phyloP scores from a whole-genome alignment of 2,113 vertebrate genomes.

The Centrocercus urophasianus region DNA sequence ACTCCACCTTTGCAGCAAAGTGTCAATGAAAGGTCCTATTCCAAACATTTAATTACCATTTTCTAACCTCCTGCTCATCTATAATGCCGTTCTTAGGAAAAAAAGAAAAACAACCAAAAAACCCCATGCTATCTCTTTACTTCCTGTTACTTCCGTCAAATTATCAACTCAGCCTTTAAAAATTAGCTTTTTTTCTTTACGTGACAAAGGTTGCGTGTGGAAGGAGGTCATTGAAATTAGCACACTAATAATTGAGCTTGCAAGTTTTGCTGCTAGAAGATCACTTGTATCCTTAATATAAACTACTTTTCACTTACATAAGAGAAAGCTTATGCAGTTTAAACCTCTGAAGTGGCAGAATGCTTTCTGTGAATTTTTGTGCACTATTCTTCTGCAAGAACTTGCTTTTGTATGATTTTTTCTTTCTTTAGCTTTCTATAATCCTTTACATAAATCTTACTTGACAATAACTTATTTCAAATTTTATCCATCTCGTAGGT shows the following conservation, averaged over 20 bases:
- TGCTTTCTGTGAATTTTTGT: neutral
- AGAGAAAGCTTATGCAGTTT: neutral
- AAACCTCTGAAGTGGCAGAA: neutral
- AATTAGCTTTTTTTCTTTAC: neutral
- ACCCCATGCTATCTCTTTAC: neutral
- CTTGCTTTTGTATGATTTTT: neutral
- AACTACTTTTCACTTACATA: fast-evolving
- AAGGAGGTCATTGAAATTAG: neutral
- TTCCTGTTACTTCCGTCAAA: neutral
- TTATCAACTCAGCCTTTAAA: neutral
- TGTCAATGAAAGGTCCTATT: constrained; percentile 48
- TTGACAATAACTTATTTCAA: neutral
- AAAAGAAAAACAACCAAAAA: no score
- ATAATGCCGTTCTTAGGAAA: neutral
- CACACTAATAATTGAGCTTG: neutral
- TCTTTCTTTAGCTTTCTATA: neutral
- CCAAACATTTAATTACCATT: constrained; percentile 65
- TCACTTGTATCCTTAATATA: neutral
- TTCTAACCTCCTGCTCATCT: constrained; percentile 9
- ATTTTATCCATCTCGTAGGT: neutral
- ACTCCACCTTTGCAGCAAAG: neutral
- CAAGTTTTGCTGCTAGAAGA: neutral
- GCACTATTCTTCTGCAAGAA: neutral
- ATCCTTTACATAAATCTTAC: neutral
- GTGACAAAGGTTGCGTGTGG: neutral